Evolutionary conservation across 2,113 vertebrate genomes (phyloP), one percentile per base, ranked within the genome.

Genomic region (Catharus minimus): DNA sequence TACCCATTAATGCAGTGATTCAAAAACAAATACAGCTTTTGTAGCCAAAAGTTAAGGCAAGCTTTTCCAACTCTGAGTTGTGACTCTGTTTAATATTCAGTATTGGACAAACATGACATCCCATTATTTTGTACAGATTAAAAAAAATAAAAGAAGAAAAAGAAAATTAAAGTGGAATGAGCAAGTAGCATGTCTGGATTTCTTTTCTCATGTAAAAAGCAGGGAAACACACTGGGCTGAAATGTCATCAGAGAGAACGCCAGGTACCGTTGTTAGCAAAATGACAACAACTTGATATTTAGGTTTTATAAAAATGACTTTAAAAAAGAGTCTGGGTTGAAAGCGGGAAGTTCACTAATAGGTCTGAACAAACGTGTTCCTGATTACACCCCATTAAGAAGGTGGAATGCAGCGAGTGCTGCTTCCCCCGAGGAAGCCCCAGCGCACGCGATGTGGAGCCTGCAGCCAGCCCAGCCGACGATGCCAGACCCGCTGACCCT

Each of bases 381-480:
- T 95, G 95, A 97, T 97, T 97, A 97, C 95, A 97, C 95, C 96
- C 97, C 97, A 97, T 97, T 97, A 97, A 96, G 96, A 96, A 97
- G 92, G 95, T 91, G 96, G 96, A 97, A 97, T 97, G 96, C 68
- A 78, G 87, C 4, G 41, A 94, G 88, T 1, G n/a, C 61, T 82
- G 90, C 88, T 94, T 88, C 90, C 96, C 96, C 89, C 4, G 36
- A 97, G 96, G 95, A 97, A 95, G 92, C 88, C 80, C 83, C 94
- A 92, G 53, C 14, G 38, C 90, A 93, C 36, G 90, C 87, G 93
- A 90, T 93, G 92, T 75, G 90, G 78, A 92, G 96, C 36, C 89
- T 95, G 90, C 92, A 95, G 95, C 77, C 84, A 78, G 90, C 89
- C 86, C 84, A 23, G 85, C 89, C 90, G 87, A 55, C 30, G 75